These are phyloP conservation scores for Conus ventricosus DNA, from an alignment of 1,140 invertebrate species.

Conservation along the genomic window DNA sequence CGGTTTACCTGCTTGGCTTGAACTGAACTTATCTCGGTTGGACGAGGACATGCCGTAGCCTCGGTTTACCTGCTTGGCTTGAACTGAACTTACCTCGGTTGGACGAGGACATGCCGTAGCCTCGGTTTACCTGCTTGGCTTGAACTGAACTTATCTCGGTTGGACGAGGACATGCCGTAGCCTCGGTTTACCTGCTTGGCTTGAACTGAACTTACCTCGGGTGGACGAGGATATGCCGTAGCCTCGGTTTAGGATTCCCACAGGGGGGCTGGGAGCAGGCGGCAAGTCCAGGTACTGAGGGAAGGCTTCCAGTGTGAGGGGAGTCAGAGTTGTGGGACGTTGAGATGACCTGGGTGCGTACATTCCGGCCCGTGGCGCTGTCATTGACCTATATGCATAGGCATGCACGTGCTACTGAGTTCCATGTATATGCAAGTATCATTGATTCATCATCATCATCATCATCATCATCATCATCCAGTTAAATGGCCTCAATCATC, in stretches of 20 bases:
- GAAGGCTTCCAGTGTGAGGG: slow-evolving; percentile 3
- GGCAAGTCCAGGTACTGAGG: slow-evolving; percentile 36
- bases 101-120: slow-evolving; percentile 12
- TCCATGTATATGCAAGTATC: no score
- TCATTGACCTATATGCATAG: background rate
- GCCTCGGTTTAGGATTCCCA: slow-evolving; percentile 15
- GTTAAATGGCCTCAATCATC: no score
- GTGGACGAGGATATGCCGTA: background rate
- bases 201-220: background rate
- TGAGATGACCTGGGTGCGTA: slow-evolving; percentile 21
- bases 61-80: slow-evolving; percentile 1
- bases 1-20: slow-evolving; percentile 2
- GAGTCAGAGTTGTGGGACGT: background rate
- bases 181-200: background rate
- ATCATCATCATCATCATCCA: no score
- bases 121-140: slow-evolving; percentile 13
- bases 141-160: background rate
- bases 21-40: background rate
- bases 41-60: slow-evolving; percentile 18
- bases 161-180: slow-evolving; percentile 5
- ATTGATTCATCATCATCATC: no score
- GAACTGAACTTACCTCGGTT: background rate
- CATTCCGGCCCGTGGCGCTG: background rate
- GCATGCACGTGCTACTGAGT: no score
- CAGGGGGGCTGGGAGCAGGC: slow-evolving; percentile 29